Base-by-base conservation (phyloP, 2,113 vertebrate genomes). In the Sterrhoptilus dennistouni region DNA sequence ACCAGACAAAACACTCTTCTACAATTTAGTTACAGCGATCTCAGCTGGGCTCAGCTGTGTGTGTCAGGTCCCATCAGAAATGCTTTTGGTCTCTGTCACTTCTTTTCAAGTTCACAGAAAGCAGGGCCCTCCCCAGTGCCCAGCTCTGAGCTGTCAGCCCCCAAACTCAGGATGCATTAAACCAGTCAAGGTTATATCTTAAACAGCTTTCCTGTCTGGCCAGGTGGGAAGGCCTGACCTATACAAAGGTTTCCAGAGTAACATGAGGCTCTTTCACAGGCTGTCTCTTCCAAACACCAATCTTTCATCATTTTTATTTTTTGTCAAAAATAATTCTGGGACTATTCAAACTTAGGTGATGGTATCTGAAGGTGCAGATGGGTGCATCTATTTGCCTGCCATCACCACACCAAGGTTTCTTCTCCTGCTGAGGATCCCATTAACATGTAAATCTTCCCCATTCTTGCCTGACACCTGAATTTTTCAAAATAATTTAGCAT, bases 401-500 rank as follows among this genome's bases (percentile, higher is more conserved):
- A 84, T 45, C 56, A 56, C 56, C 49, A 75, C 52, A 74, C 83
- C 61, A 68, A 91, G 76, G 69, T 70, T 91, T 52, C 92, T 87
- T 52, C 78, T 78, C 95, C 91, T 79, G 81, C 89, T 94, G 87
- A 96, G 89, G 84, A 94, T 91, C 45, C 86, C 90, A 96, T 96
- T 96, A 96, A 95, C 82, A 93, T 84, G 79, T 92, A 94, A 95
- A 95, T 95, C 83, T 92, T 89, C 40, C 82, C 69, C 72, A 95
- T 94, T 90, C 61, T 77, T 81, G 36, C 64, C 86, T 95, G 96
- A 95, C 88, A 87, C 61, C 83, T 87, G 88, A 96, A 92, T 96
- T 95, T 94, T 94, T 97, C 96, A 96, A 97, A 96, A 95, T 93
- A 96, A 95, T 89, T 93, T 87, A 96, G 27, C 86, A 87, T 78